Evolutionary conservation across 2,797 vertebrate species (phyloP), one percentile per base, ranked within the genome.

Genomic region (Crenichthys baileyi): DNA sequence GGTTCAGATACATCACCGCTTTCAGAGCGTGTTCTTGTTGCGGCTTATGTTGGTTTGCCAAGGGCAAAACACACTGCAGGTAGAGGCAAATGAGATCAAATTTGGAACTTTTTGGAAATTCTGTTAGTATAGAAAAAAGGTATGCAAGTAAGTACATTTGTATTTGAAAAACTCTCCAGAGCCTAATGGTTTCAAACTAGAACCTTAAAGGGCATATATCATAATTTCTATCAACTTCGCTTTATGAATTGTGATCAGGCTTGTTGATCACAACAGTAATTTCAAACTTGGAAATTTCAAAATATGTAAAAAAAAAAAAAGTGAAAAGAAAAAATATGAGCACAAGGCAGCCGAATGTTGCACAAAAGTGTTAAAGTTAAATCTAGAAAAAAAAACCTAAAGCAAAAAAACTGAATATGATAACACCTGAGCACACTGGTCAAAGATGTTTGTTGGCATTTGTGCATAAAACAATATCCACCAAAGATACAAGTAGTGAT

Each of bases 1-100:
- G 81, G 90, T 84, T 91, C 83, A 83, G 88, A 87, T 78, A 81
- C 82, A 79, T 67, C 6, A n/a, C 85, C 24, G 74, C 85, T 81
- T 85, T 85, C 78, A 78, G 20, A 71, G 60, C n/a, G 0, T 3
- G 73, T 75, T 81, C 75, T 44, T 73, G 55, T 77, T 46, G 0
- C 1, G 2, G 3, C 15, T 46, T 53, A 24, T 41, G 65, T 46
- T 70, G 44, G 51, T 76, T 78, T 67, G 39, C 71, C n/a, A 46
- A 4, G 2, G 16, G 74, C 70, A 50, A 55, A 79, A 55, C 11
- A 13, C 31, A 31, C 39, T 51, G 24, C 44, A 67, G 46, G 53
- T 78, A 81, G 51, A 72, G 8, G 16, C 9, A 26, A 36, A 65
- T 3, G 56, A 80, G 60, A 73, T 70, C 70, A 60, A 73, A 76